Conservation (phyloP, 2,888 invertebrate species). For the Griposia aprilina region DNA sequence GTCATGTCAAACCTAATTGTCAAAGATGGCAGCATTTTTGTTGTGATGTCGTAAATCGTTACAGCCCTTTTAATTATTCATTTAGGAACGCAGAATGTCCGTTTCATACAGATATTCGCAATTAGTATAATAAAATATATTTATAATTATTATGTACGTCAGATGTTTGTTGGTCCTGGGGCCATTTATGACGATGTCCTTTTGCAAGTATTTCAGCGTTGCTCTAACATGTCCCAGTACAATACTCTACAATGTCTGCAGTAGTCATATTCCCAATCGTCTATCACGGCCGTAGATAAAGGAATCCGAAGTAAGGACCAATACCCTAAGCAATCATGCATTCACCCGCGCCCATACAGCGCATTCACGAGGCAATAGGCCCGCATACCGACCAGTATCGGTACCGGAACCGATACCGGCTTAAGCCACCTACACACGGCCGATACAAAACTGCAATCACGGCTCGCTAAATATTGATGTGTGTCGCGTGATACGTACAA, state of each 20-base stretch:
- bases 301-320: slow-evolving; percentile 19
- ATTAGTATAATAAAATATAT: too few species aligned
- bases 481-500: slow-evolving; percentile 46
- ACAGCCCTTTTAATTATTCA: too few species aligned
- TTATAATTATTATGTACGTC: too few species aligned
- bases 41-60: too few species aligned
- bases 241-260: slow-evolving; percentile 20
- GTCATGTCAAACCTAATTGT: too few species aligned
- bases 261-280: slow-evolving; percentile 19
- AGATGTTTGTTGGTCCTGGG: too few species aligned
- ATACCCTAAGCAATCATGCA: slow-evolving; percentile 19
- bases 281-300: slow-evolving; percentile 14
- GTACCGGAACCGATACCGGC: not conserved
- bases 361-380: slow-evolving; percentile 41
- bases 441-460: slow-evolving; percentile 42
- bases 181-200: too few species aligned
- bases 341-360: not conserved
- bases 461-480: slow-evolving; percentile 45
- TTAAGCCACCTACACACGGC: not conserved
- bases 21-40: too few species aligned
- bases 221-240: not conserved
- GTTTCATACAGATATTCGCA: too few species aligned
- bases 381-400: slow-evolving; percentile 29
- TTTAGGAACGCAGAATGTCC: too few species aligned
- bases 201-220: too few species aligned